phyloP scores from a whole-genome alignment of 2,888 invertebrate genomes.

The Ornithoptera priamus region DNA sequence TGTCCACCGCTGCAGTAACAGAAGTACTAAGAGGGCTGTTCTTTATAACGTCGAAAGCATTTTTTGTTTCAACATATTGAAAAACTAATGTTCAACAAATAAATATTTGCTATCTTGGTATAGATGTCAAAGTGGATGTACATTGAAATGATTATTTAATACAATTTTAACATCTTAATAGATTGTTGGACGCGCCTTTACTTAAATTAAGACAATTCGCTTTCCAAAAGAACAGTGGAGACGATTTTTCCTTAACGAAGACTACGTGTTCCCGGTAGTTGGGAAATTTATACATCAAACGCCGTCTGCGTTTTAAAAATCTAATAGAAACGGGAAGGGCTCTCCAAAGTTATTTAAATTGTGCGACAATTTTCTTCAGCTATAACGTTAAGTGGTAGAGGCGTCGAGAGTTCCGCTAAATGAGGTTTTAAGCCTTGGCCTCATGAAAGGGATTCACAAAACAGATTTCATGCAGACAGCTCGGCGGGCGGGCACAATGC shows the following conservation, averaged over 20 bases:
- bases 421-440: slow-evolving; percentile 73
- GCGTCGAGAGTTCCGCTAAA: slow-evolving; percentile 65
- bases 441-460: slow-evolving; percentile 66
- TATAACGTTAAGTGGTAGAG: slow-evolving; percentile 67
- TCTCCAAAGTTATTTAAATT: slow-evolving; percentile 71
- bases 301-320: slow-evolving; percentile 29
- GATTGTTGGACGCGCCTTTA: background rate
- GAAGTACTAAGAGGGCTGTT: no score
- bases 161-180: background rate
- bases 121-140: no score
- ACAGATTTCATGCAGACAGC: slow-evolving; percentile 66
- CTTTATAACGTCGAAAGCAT: no score
- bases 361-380: slow-evolving; percentile 73
- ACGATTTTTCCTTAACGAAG: slow-evolving; percentile 23
- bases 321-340: slow-evolving; percentile 19
- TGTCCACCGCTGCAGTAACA: no score
- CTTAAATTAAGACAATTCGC: slow-evolving; percentile 15
- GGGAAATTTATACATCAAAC: slow-evolving; percentile 27
- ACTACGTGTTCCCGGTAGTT: slow-evolving; percentile 17
- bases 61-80: no score
- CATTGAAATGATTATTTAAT: background rate
- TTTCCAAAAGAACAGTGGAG: slow-evolving; percentile 1
- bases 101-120: no score
- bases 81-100: no score
- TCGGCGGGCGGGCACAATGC: slow-evolving; percentile 56